phyloP scores from a whole-genome alignment of 2,888 invertebrate genomes.

The Achlya flavicornis region DNA sequence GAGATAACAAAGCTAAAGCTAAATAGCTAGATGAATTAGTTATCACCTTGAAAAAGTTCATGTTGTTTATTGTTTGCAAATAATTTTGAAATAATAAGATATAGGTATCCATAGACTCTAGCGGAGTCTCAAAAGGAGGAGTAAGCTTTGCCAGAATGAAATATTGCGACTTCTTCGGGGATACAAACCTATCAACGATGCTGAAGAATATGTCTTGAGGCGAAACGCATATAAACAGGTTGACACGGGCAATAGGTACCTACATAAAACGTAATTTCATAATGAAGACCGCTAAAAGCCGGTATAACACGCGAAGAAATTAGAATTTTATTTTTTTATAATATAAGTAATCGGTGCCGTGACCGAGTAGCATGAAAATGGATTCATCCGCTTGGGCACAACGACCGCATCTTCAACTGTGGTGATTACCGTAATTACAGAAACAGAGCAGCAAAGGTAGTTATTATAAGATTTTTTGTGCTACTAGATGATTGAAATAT shows the following conservation, averaged over 20 bases:
- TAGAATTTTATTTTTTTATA: neutral
- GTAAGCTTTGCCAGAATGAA: no score
- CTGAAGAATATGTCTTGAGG: neutral
- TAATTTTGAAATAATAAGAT: no score
- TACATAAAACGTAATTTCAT: neutral
- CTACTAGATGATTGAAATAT: neutral
- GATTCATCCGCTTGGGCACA: conserved; percentile 2
- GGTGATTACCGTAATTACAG: conserved; percentile 1
- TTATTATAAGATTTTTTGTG: no score
- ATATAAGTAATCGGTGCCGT: neutral
- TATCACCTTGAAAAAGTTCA: no score
- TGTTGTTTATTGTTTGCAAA: no score
- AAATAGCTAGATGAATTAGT: no score
- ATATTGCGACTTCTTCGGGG: no score
- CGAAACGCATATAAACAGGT: neutral
- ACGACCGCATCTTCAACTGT: neutral
- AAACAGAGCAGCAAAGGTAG: neutral
- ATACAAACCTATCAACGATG: neutral
- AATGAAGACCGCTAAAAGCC: neutral
- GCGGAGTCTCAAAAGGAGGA: no score
- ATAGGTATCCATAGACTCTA: no score
- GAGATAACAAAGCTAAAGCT: no score
- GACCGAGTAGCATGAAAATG: conserved; percentile 2
- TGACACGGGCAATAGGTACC: neutral
- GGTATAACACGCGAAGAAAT: neutral